Evolutionary conservation across 2,113 vertebrate species (phyloP).

Genomic region (Tylochromis polylepis): DNA sequence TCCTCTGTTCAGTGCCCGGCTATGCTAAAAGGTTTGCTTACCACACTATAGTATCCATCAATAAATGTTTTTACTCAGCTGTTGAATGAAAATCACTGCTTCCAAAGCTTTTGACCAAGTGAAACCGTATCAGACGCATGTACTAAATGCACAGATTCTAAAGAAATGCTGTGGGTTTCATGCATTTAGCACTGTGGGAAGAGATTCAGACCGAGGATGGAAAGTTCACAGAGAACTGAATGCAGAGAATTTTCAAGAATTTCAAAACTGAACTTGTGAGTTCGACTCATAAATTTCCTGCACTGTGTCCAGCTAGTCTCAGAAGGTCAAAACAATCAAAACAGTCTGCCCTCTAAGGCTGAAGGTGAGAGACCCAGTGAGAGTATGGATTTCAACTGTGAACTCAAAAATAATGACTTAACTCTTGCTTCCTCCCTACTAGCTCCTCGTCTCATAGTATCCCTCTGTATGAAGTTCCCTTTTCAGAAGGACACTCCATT

Average conservation of each 20-base stretch:
- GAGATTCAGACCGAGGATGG: background rate
- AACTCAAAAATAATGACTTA: background rate
- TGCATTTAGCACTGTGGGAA: accelerated
- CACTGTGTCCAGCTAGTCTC: accelerated
- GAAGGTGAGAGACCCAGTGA: background rate
- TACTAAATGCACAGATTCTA: background rate
- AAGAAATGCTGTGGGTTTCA: background rate
- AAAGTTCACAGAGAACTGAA: background rate
- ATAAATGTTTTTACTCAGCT: background rate
- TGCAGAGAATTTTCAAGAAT: background rate
- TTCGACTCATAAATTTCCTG: background rate
- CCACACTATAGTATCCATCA: background rate
- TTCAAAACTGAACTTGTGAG: background rate
- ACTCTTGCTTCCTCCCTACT: background rate
- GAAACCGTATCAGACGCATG: background rate
- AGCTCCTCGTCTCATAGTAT: background rate
- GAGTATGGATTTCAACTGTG: background rate
- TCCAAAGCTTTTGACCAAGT: background rate
- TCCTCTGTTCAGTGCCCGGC: background rate
- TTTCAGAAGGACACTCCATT: background rate
- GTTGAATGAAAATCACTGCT: background rate
- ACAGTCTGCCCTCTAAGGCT: background rate
- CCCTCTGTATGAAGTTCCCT: background rate
- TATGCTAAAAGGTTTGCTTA: background rate
- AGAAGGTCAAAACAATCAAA: background rate